Base-by-base conservation (phyloP, 2,113 vertebrate genomes). In the Pituophis catenifer region DNA sequence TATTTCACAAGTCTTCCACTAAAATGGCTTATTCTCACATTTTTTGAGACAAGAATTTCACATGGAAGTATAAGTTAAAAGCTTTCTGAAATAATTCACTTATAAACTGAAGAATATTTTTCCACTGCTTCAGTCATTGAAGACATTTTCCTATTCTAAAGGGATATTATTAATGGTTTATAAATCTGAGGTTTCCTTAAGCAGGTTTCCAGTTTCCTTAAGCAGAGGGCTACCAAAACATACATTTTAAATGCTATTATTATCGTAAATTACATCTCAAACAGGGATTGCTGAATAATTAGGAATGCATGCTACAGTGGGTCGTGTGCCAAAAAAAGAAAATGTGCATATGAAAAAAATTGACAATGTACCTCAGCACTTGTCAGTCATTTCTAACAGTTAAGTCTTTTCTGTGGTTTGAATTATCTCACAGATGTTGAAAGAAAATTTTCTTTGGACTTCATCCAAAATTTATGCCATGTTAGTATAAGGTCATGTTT, bases 111-210 rank as follows among this genome's bases (percentile, higher is more conserved):
- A 70, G 86, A 2, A 17, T 93, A 44, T 89, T 96, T 91, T 96
- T 95, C 12, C 0, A 1, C 89, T 54, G 2, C 85, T 95, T 62
- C 89, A n/a, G 19, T 92, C 2, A 21, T 33, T 89, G 86, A 90
- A 94, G 58, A 70, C 92, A 70, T 93, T 94, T 95, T 92, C 58
- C 26, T 10, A 62, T 94, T 94, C 95, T 94, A 86, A 15, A 93
- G 29, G 12, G 2, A 95, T 86, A 90, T 92, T 90, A 70, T 91
- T 89, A 94, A 95, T 94, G 24, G 57, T 38, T 8, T 92, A 17
- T 89, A 94, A 95, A 88, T 94, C 33, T 70, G 52, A 90, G 38
- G 57, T 86, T 5, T 92, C 4, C 52, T 89, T 85, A 94, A 94
- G n/a, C 90, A 53, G 11, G 24, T 62, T 62, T 62, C 59, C 59